phyloP scores from a whole-genome alignment of 2,113 vertebrate genomes.

The Montifringilla adamsi region DNA sequence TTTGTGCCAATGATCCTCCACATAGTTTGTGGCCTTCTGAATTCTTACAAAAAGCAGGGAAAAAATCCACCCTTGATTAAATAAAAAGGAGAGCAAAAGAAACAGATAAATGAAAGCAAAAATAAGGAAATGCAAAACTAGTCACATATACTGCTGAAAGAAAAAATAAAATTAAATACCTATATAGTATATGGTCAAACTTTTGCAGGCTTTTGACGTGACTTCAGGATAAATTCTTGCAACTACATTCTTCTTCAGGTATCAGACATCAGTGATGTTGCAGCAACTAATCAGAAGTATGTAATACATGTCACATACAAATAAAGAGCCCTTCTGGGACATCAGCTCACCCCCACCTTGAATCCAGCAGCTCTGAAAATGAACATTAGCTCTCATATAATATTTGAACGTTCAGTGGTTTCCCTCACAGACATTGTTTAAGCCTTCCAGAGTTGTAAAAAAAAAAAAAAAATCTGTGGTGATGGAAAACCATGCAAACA shows the following conservation, averaged over 20 bases:
- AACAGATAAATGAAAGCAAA: neutral
- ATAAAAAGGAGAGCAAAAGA: neutral
- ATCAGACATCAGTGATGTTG: neutral
- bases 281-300: neutral
- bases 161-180: neutral
- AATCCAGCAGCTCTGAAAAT: neutral
- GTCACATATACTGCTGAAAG: neutral
- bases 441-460: neutral
- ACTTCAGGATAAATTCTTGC: neutral
- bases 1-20: neutral
- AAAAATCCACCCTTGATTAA: neutral
- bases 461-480: neutral
- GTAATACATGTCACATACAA: accelerated
- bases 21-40: neutral
- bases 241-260: neutral
- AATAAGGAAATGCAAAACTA: neutral
- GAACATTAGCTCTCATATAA: neutral
- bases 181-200: neutral
- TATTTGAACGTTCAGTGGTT: neutral
- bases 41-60: neutral
- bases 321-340: neutral
- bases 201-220: neutral
- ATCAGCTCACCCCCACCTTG: neutral
- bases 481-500: neutral
- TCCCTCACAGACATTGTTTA: neutral